A percentile compares a stretch with the other conserved stretches of the same genome.
phyloP scores from a whole-genome alignment of 2,888 invertebrate species.

The Diadegma fenestrale region DNA sequence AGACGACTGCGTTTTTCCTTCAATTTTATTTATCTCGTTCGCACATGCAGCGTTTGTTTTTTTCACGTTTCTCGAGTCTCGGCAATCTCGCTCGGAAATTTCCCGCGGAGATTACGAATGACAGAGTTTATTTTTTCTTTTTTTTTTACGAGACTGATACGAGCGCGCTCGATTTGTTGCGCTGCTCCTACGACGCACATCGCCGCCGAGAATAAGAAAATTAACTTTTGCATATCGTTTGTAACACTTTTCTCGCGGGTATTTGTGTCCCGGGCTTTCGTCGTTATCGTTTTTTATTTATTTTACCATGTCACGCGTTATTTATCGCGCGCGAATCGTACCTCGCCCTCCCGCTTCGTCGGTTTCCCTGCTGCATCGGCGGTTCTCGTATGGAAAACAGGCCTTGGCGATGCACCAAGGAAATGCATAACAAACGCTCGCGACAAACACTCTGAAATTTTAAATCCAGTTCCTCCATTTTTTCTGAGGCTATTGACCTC shows the following conservation, averaged over 20 bases:
- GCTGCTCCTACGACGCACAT: not conserved
- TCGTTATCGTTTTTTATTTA: slow-evolving; percentile 11
- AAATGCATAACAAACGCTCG: slow-evolving; percentile 73
- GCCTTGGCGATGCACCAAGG: slow-evolving; percentile 46
- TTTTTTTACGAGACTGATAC: not conserved
- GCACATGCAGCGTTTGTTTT: not conserved
- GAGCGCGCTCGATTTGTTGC: not conserved
- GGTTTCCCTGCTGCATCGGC: not conserved
- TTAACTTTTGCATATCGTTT: slow-evolving; percentile 27
- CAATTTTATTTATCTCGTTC: slow-evolving; percentile 17
- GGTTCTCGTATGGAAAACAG: too few relatives aligned
- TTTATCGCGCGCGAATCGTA: slow-evolving; percentile 76
- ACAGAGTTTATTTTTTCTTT: not conserved
- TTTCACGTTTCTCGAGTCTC: not conserved
- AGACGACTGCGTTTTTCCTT: not conserved
- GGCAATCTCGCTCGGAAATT: slow-evolving; percentile 1
- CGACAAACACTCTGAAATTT: too few relatives aligned
- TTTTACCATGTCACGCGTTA: slow-evolving; percentile 52
- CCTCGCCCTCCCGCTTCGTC: slow-evolving; percentile 68
- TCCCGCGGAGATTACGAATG: slow-evolving; percentile 15
- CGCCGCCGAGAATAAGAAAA: not conserved
- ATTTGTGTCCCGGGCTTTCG: not conserved
- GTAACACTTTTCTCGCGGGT: slow-evolving; percentile 3
- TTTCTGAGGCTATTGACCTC: too few relatives aligned
- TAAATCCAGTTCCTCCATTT: too few relatives aligned